Base-by-base conservation (phyloP, 1,140 invertebrate genomes). In the Eciton burchellii region DNA sequence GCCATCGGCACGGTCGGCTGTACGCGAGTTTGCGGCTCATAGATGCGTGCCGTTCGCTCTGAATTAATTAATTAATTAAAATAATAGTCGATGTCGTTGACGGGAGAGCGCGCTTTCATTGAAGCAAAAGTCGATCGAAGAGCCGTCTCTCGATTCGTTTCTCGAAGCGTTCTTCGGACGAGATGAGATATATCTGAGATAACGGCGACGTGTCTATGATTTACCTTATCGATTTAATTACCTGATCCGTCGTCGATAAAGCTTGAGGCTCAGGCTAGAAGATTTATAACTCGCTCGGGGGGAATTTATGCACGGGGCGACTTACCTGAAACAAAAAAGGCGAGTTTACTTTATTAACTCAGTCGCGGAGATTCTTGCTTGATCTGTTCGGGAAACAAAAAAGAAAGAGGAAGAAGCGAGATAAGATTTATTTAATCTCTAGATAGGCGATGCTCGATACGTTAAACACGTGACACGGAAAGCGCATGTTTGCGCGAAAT, bases 241-340 rank as follows among this genome's bases (percentile, higher is more conserved):
- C 47, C 65, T 49, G 63, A 29, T 56, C 41, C 19, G 16, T 14
- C 0, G 19, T 4, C 9, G 16, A 26, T 29, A 62, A 41, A 41
- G 8, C 16, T 65, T 49, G 5, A 41, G 4, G 0, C 45, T 43
- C 19, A 14, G 1, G 6, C 35, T 3, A 0, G 12, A 71, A 63
- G 11, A 57, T 62, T 14, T 70, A 26, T 16, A 11, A 29, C 9
- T n/a, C 14, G 1, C 6, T 35, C 24, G 24, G 14, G 2, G 35
- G 11, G 4, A 57, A 60, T 26, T 65, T 5, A 11, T 54, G n/a
- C 12, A 12, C 1, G n/a, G 29, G 2, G 12, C 3, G 12, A 29
- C 41, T 83, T 43, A 84, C 83, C 83, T 83, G 84, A 56, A 85
- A 85, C 65, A 63, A 56, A 74, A 77, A 73, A 59, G 24, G 26